Percentiles rank a stretch among this genome's conserved stretches.
Evolutionary conservation across 2,888 invertebrate genomes (phyloP).

Genomic region (Meghimatium bilineatum): DNA sequence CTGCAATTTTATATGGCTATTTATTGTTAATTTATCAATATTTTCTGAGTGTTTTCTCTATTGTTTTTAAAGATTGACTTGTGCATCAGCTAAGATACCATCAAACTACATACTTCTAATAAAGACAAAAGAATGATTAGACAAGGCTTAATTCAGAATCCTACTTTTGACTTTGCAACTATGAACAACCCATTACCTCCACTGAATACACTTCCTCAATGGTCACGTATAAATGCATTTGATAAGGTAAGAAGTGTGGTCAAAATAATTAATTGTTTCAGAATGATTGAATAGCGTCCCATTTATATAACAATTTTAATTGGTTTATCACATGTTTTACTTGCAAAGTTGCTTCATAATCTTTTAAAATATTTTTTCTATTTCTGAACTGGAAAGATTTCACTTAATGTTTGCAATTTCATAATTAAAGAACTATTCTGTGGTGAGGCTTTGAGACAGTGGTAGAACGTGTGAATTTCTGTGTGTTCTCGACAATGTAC

Average conservation of each 20-base stretch:
- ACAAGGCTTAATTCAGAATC: constrained; percentile 69
- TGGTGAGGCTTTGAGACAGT: too few species aligned
- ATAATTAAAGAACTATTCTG: too few species aligned
- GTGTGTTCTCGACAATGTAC: too few species aligned
- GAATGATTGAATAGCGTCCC: too few species aligned
- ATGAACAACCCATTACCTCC: constrained; percentile 69
- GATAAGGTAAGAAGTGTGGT: constrained; percentile 61
- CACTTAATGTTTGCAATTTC: too few species aligned
- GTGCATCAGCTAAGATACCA: background rate
- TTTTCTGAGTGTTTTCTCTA: background rate
- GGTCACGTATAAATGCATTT: constrained; percentile 75
- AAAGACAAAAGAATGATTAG: constrained; percentile 59
- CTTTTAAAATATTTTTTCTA: too few species aligned
- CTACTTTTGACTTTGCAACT: constrained; percentile 64
- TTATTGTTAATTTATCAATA: background rate
- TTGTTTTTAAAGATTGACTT: background rate
- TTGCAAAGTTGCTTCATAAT: too few species aligned
- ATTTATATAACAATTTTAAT: too few species aligned
- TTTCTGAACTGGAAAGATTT: too few species aligned
- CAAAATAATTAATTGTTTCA: background rate
- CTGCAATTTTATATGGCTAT: too few species aligned
- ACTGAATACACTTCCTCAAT: constrained; percentile 74
- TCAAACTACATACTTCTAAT: background rate
- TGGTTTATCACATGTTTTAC: too few species aligned
- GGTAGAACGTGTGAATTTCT: too few species aligned